These are phyloP conservation scores for Hycleus cichorii DNA, from an alignment of 1,140 invertebrate genomes.

Conservation along the genomic window DNA sequence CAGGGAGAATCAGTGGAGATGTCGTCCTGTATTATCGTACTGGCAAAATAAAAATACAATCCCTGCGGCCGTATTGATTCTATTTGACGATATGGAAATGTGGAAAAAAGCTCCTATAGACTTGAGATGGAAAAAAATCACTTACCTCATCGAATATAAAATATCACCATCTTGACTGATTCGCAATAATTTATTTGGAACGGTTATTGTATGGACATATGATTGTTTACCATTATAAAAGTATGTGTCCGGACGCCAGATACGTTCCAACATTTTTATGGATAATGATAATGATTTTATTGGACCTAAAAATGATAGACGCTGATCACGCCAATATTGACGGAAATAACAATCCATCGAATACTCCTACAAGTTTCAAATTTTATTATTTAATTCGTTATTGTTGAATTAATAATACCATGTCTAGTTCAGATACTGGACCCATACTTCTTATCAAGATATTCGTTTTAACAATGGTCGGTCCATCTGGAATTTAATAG, in stretches of 20 bases:
- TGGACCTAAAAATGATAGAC: constrained; percentile 74
- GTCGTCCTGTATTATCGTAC: too few relatives aligned
- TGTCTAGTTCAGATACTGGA: constrained; percentile 89
- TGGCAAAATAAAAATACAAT: too few relatives aligned
- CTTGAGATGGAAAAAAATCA: too few relatives aligned
- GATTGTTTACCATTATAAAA: constrained; percentile 80
- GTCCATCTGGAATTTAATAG: constrained; percentile 56
- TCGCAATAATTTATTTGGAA: constrained; percentile 87
- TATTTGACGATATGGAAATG: background rate
- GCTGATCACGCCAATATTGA: constrained; percentile 78
- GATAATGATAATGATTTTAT: constrained; percentile 75
- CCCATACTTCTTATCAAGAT: constrained; percentile 92
- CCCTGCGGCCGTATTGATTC: too few relatives aligned
- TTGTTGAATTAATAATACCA: constrained; percentile 53
- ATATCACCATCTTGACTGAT: constrained; percentile 86
- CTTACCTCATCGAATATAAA: constrained; percentile 87
- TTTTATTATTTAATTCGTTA: background rate
- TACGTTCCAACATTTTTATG: constrained; percentile 85
- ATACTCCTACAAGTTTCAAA: constrained; percentile 62
- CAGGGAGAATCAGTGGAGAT: background rate
- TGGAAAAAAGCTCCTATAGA: background rate
- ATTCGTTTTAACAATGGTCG: constrained; percentile 85
- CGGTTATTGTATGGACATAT: constrained; percentile 86
- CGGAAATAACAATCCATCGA: constrained; percentile 97
- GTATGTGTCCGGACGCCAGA: constrained; percentile 87